Evolutionary conservation across 2,113 vertebrate species (phyloP), one percentile per base, ranked within the genome.

Genomic region (Ochotona curzoniae): DNA sequence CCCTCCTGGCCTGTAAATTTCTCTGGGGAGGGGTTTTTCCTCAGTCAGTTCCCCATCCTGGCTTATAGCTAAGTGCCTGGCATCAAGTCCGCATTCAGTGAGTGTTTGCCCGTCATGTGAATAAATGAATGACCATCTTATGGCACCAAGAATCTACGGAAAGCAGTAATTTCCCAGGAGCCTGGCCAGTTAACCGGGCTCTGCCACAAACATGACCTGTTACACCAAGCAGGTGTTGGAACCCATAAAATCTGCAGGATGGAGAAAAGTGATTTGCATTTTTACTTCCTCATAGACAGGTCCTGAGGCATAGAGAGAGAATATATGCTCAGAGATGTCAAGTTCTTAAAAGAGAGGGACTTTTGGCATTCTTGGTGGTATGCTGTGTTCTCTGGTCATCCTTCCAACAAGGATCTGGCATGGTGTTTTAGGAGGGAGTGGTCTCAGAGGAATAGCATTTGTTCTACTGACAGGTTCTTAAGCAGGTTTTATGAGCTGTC

Each of bases 141-240:
- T 93, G 90, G 95, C 69, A 87, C 38, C 28, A 74, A 63, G 84
- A 81, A 79, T 44, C 73, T 87, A 25, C 83, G 30, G 84, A 96
- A 91, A 92, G 78, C 35, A 54, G 30, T 87, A 64, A 85, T 95
- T 93, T 94, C 74, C 44, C 88, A 94, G 64, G 88, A 74, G 64
- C n/a, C 84, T 69, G 84, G 80, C 70, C 32, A 49, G 35, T 80
- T 64, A 93, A 75, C 49, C 57, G 71, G 49, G 51, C 76, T 94
- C 26, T 63, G 57, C 69, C 57, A 44, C 17, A 44, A 57, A 78
- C 6, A 5, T 66, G 85, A 93, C 71, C n/a, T 96, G 21, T 88
- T 83, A 90, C 54, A 10, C 23, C 12, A 87, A 84, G 67, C 47
- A 32, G 81, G 57, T 93, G 71, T 66, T 85, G 81, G 35, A 84